Evolutionary conservation across 2,797 vertebrate genomes (phyloP).

Genomic region (Echiichthys vipera): DNA sequence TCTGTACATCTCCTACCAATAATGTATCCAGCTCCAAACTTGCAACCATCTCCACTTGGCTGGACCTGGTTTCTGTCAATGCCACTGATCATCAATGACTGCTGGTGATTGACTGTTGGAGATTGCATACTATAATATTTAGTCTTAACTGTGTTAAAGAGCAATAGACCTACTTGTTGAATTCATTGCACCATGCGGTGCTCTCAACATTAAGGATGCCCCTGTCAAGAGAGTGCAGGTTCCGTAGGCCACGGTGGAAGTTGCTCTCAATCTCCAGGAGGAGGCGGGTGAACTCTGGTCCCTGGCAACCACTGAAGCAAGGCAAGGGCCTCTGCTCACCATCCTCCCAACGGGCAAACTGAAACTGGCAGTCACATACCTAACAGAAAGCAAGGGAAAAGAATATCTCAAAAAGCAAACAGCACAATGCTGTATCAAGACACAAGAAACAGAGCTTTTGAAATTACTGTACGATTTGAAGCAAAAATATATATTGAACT

Average conservation of each 20-base stretch:
- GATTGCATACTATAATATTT: background rate
- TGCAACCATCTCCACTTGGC: background rate
- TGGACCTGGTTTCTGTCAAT: background rate
- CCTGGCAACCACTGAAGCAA: slow-evolving; percentile 84
- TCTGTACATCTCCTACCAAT: background rate
- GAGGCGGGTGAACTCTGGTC: slow-evolving; percentile 81
- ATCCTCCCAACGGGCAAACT: slow-evolving; percentile 90
- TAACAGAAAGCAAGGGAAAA: slow-evolving; percentile 49
- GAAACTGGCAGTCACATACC: slow-evolving; percentile 92
- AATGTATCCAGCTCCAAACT: background rate
- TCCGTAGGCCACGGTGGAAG: slow-evolving; percentile 82
- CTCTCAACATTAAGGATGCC: slow-evolving; percentile 87
- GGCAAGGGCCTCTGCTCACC: slow-evolving; percentile 85
- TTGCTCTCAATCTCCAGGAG: slow-evolving; percentile 86
- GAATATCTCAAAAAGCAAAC: background rate
- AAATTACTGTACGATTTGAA: background rate
- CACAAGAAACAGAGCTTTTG: background rate
- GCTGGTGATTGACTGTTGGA: too few relatives aligned
- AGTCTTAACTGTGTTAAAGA: background rate
- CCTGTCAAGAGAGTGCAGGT: slow-evolving; percentile 75
- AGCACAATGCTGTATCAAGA: background rate
- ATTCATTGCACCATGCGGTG: slow-evolving; percentile 86
- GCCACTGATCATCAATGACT: too few relatives aligned
- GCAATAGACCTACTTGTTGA: slow-evolving; percentile 79
- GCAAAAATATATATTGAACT: background rate